phyloP scores from a whole-genome alignment of 1,140 invertebrate species.

The Hestina assimilis region DNA sequence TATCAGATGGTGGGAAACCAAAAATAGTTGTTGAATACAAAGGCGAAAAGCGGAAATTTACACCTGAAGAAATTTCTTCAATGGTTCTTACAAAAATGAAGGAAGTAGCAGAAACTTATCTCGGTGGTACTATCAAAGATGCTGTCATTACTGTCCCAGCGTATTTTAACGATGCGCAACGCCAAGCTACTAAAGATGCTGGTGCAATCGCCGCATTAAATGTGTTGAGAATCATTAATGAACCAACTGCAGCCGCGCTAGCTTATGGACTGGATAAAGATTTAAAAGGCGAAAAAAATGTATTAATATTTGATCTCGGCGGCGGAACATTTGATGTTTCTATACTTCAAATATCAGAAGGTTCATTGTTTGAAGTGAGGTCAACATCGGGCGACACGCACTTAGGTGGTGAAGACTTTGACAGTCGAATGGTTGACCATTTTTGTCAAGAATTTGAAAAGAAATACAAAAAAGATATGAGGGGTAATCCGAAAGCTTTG shows the following conservation, averaged over 20 bases:
- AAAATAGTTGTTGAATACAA: constrained; percentile 89
- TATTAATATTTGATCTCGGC: constrained; percentile 87
- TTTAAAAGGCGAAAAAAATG: constrained; percentile 87
- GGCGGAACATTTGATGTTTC: constrained; percentile 92
- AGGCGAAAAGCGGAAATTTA: constrained; percentile 86
- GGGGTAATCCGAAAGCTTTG: constrained; percentile 86
- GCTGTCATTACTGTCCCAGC: constrained; percentile 86
- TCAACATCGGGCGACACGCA: constrained; percentile 88
- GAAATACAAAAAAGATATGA: constrained; percentile 90
- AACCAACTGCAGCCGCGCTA: constrained; percentile 90
- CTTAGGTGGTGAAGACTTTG: constrained; percentile 87
- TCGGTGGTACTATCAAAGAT: constrained; percentile 81
- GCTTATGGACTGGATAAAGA: constrained; percentile 93
- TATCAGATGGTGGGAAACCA: constrained; percentile 84
- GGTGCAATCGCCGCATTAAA: constrained; percentile 87
- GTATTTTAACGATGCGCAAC: constrained; percentile 83
- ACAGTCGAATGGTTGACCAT: constrained; percentile 91
- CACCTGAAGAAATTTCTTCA: constrained; percentile 92
- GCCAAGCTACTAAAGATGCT: constrained; percentile 86
- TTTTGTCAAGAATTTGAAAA: constrained; percentile 88
- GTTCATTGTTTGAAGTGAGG: constrained; percentile 88
- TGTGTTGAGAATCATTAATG: constrained; percentile 90
- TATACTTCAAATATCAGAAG: constrained; percentile 91
- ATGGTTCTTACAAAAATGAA: constrained; percentile 88
- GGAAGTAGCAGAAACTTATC: constrained; percentile 84